Evolutionary conservation across 23 tunicate genomes (phyloP).

Genomic region (Halocynthia roretzi): DNA sequence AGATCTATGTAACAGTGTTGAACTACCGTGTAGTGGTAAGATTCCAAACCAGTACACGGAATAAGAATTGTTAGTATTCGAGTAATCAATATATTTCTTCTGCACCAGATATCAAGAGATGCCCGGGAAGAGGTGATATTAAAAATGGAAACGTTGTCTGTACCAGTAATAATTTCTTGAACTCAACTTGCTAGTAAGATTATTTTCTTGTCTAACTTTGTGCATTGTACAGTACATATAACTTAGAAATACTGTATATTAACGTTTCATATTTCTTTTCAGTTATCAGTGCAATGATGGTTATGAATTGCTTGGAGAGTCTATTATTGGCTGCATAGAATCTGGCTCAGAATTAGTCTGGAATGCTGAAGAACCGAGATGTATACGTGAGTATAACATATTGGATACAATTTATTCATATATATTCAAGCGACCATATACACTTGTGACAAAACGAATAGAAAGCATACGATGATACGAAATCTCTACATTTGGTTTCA

Average conservation of each 20-base stretch:
- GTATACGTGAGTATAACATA: constrained; percentile 40
- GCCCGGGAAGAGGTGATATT: constrained; percentile 29
- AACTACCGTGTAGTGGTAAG: constrained; percentile 76
- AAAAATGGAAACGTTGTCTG: constrained; percentile 40
- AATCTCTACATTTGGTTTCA: neutral
- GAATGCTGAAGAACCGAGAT: constrained; percentile 31
- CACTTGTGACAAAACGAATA: neutral
- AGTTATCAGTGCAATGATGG: constrained; percentile 58
- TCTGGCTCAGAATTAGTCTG: constrained; percentile 18
- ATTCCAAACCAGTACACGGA: too few species aligned
- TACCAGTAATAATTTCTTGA: constrained; percentile 43
- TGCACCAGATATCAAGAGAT: constrained; percentile 42
- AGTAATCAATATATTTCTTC: too few species aligned
- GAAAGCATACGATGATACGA: too few species aligned
- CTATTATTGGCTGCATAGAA: constrained; percentile 31
- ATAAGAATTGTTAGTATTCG: too few species aligned
- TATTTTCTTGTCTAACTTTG: neutral
- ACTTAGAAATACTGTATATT: neutral
- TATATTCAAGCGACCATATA: neutral
- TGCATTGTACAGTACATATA: constrained; percentile 1
- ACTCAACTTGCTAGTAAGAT: constrained; percentile 55
- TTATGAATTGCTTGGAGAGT: constrained; percentile 32
- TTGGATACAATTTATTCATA: too few species aligned
- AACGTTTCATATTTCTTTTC: neutral
- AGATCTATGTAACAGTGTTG: constrained; percentile 62